Evolutionary conservation across 2,888 invertebrate genomes (phyloP), one percentile per base, ranked within the genome.

Genomic region (Leucania comma): DNA sequence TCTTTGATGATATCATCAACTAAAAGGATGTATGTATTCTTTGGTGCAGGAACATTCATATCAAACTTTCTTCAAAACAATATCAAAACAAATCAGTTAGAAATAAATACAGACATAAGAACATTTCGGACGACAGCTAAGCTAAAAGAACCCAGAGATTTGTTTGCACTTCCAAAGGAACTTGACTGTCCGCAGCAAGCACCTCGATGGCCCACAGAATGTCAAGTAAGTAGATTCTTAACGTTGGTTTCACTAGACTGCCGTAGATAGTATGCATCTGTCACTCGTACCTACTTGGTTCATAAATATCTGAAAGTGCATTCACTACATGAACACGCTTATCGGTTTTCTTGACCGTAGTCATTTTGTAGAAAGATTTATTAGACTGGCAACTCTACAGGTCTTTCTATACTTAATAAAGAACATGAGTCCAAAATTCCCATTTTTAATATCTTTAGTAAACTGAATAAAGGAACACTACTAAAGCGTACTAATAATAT

Each of bases 151-250:
- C 97, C 97, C 22, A 95, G 97, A 81, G 98, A 98, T 89, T 95
- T 97, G 72, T 98, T 97, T 92, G 97, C 97, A 66, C 94, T 97
- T 82, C 97, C 97, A 73, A 97, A 97, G 89, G 97, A 97, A 90
- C 94, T 97, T 88, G 97, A 97, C 86, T 97, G 97, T 88, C 97
- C 97, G 65, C 97, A 97, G 87, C 98, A 98, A 95, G 97, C 98
- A 86, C 97, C 98, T 71, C 96, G 98, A 91, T 98, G 98, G 98
- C 98, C 98, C 26, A 97, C 98, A 57, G 98, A 98, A 96, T 98
- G 98, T 93, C 98, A 98, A 96, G 98, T 98, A 91, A 94, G 90
- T 81, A 14, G 3, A 20, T 32, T 61, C 10, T 50, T 53, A 0
- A 14, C 12, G 12, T 17, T 35, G 0, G 20, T 20, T n/a, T 12